These are phyloP conservation scores for Parauchenoglanis punctatus DNA, from an alignment of 2,797 vertebrate species.

Conservation along the genomic window DNA sequence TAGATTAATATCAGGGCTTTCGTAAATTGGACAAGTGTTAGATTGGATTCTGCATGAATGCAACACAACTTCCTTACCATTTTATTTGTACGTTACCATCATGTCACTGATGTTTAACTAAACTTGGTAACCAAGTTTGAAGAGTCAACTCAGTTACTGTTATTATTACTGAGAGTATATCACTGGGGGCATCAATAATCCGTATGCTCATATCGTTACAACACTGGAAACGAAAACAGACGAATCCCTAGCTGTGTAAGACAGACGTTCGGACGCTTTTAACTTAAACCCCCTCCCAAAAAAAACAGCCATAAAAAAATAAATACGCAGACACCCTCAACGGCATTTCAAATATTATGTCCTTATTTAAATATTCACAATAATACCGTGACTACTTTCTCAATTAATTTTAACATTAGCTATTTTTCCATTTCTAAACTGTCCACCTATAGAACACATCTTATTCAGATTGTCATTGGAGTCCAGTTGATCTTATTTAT, in stretches of 20 bases:
- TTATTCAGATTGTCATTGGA: not conserved
- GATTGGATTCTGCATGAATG: not conserved
- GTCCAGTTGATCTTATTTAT: not conserved
- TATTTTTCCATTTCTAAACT: not conserved
- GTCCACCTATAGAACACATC: not conserved
- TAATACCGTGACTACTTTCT: not conserved
- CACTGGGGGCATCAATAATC: not conserved
- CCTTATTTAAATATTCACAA: not conserved
- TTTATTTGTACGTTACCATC: not conserved
- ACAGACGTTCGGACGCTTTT: not conserved
- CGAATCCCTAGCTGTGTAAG: not conserved
- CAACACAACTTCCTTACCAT: not conserved
- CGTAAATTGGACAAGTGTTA: not conserved
- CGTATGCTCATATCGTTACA: not conserved
- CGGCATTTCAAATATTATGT: not conserved
- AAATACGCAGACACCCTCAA: not conserved
- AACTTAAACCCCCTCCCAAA: not conserved
- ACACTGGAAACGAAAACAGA: not conserved
- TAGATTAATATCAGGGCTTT: not conserved
- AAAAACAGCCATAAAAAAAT: not conserved
- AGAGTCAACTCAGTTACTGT: not conserved
- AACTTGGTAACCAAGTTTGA: not conserved
- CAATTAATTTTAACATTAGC: not conserved
- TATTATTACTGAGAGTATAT: not conserved
- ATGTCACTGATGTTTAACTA: not conserved